Evolutionary conservation across 2,888 invertebrate species (phyloP).

Genomic region (Masnerella sp.): DNA sequence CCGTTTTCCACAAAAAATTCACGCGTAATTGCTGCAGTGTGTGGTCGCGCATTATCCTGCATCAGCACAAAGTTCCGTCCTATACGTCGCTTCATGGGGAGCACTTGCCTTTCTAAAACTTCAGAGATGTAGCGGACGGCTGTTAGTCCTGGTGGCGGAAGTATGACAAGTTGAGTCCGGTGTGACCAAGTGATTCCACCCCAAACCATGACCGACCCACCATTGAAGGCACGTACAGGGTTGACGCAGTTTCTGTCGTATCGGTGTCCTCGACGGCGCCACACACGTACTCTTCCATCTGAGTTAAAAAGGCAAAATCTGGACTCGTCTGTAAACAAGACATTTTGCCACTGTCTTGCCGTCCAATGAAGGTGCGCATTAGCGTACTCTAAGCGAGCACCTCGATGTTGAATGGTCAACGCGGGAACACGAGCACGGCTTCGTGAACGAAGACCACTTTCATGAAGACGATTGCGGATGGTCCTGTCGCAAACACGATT

Average conservation of each 20-base stretch:
- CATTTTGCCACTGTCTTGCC: neutral
- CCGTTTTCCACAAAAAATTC: slow-evolving; percentile 22
- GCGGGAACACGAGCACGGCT: neutral
- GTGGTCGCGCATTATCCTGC: slow-evolving; percentile 53
- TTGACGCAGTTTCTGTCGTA: neutral
- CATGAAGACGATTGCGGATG: neutral
- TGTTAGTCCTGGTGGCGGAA: neutral
- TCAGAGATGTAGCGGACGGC: neutral
- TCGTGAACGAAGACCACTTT: neutral
- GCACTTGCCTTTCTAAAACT: neutral
- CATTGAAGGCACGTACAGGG: neutral
- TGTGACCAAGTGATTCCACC: too few relatives aligned
- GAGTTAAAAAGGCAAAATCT: slow-evolving; percentile 1
- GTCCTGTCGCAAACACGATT: neutral
- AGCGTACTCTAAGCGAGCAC: neutral
- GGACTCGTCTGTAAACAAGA: neutral
- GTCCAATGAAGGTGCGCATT: neutral
- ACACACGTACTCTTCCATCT: neutral
- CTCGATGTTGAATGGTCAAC: neutral
- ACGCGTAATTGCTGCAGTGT: slow-evolving; percentile 31
- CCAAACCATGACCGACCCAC: slow-evolving; percentile 7
- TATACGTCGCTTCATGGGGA: neutral
- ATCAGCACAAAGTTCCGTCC: slow-evolving; percentile 29
- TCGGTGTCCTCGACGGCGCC: neutral
- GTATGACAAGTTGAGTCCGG: neutral